phyloP scores from a whole-genome alignment of 2,113 vertebrate genomes.

The Athene cunicularia region DNA sequence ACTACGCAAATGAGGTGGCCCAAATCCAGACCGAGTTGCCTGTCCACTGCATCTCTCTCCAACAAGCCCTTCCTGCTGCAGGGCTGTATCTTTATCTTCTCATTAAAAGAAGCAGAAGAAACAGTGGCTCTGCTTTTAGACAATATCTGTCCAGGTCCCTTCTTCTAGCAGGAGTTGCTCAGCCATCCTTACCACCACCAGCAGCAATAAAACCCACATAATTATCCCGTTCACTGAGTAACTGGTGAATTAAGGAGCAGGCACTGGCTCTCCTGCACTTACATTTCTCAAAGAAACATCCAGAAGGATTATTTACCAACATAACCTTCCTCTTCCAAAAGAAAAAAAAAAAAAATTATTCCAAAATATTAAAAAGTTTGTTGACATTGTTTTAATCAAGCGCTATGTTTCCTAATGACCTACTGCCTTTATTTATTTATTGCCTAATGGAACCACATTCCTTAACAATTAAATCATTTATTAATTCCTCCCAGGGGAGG shows the following conservation, averaged over 20 bases:
- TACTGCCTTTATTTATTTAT: neutral
- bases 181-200: neutral
- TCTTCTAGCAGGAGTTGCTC: neutral
- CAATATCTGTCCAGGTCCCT: neutral
- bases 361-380: neutral
- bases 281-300: neutral
- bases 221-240: neutral
- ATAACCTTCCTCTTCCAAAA: neutral
- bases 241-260: neutral
- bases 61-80: neutral
- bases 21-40: neutral
- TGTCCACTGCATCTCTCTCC: neutral
- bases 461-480: slow-evolving; percentile 54
- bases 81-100: neutral
- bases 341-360: neutral
- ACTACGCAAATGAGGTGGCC: neutral
- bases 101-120: neutral
- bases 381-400: neutral
- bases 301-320: neutral
- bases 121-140: neutral
- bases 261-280: rapidly evolving
- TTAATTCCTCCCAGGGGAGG: neutral
- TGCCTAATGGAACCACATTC: slow-evolving; percentile 51
- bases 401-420: neutral
- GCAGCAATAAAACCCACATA: neutral